Evolutionary conservation across 2,797 vertebrate genomes (phyloP), one percentile per base, ranked within the genome.

Genomic region (Enteromius trimaculatus): DNA sequence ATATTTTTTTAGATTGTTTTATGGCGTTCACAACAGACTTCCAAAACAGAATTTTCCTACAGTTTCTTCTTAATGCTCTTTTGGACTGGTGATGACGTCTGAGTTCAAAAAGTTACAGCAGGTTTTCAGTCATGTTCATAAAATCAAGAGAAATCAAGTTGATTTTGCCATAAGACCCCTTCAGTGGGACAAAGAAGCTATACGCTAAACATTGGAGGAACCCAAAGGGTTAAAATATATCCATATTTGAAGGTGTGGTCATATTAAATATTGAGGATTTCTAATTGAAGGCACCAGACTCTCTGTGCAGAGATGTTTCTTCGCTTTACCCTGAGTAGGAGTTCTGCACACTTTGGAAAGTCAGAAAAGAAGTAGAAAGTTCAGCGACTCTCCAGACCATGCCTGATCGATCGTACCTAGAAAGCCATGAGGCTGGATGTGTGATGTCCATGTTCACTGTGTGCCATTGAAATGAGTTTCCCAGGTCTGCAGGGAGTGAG

Each of bases 201-300:
- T n/a, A n/a, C 4, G 19, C 31, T 75, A 37, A 55, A 55, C 49
- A 55, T 75, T 53, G 34, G 11, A 53, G 10, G 49, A 75, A 68
- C 17, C 66, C 68, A 37, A 29, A 8, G 84, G 84, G 88, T 90
- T 91, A 87, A 86, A 90, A 87, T 89, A 82, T 78, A 91, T 92
- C 87, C 88, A 87, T 87, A 90, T 88, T 88, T 81, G 87, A 91
- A 89, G 88, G 85, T 90, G 89, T 88, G 47, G 85, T 91, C 82
- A 83, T 90, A 84, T 89, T 88, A 72, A 87, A 84, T 92, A 92
- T 92, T 71, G 89, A 92, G 84, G 88, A 79, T 88, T 86, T 89
- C 89, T 87, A 86, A 72, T 49, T 62, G 79, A 66, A 66, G 85
- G 34, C 69, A 58, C 70, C 29, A 21, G 65, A 75, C 84, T 84